Conservation (phyloP, 53 echinoderm and acorn worm species). For the Actinopyga echinites region DNA sequence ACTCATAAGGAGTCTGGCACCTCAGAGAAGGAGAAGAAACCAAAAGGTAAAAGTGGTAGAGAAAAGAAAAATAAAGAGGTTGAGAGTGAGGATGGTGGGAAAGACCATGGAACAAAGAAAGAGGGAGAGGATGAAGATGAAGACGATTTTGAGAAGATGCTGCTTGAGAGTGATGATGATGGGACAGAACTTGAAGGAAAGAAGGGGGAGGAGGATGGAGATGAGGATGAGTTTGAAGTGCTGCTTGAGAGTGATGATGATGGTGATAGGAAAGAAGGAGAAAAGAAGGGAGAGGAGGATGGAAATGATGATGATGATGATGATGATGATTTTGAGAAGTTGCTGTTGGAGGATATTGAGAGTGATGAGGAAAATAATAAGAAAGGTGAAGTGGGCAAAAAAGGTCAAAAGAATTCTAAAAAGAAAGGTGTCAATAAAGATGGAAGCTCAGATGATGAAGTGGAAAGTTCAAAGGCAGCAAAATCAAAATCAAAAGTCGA, state of each 20-base stretch:
- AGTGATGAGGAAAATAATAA: background rate
- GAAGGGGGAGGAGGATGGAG: background rate
- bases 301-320: background rate
- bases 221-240: no score
- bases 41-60: background rate
- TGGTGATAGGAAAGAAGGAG: background rate
- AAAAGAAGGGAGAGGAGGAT: background rate
- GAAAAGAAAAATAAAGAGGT: background rate
- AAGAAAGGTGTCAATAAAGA: background rate
- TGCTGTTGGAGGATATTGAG: conserved; percentile 18
- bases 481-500: background rate
- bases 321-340: conserved; percentile 31
- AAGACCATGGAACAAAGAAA: background rate
- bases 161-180: background rate
- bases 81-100: background rate
- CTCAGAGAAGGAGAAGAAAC: background rate
- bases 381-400: background rate
- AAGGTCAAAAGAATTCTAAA: background rate
- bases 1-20: background rate
- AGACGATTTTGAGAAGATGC: background rate
- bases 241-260: background rate
- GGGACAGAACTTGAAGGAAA: no score
- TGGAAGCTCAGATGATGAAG: background rate
- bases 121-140: background rate
- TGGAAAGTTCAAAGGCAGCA: no score